These are phyloP conservation scores for Drosophila paramelanica DNA, from an alignment of 2,888 invertebrate species.

Conservation along the genomic window DNA sequence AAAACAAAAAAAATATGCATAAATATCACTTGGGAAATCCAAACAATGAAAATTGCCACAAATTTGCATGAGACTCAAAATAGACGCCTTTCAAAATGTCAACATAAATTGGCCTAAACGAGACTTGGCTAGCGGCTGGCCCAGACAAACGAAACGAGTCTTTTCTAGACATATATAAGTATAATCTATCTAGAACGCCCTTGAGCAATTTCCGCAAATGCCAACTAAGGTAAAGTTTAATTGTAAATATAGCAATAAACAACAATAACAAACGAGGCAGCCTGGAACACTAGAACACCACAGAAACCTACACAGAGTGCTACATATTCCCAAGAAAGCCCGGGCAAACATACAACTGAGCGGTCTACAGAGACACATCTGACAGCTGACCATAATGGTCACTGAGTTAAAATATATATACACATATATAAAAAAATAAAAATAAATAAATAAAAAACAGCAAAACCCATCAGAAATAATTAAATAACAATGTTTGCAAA, in stretches of 20 bases:
- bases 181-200: constrained; percentile 58
- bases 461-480: constrained; percentile 35
- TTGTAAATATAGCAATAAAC: constrained; percentile 59
- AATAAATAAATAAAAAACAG: constrained; percentile 2
- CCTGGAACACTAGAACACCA: constrained; percentile 30
- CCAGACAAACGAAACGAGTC: constrained; percentile 11
- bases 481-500: constrained; percentile 45
- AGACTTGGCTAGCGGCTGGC: constrained; percentile 16
- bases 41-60: neutral
- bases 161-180: constrained; percentile 3
- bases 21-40: constrained; percentile 10
- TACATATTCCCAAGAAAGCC: constrained; percentile 30
- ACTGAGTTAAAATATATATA: constrained; percentile 21
- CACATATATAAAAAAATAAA: constrained; percentile 5
- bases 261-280: constrained; percentile 33
- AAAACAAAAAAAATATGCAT: too few species aligned
- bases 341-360: constrained; percentile 8
- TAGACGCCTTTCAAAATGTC: constrained; percentile 56
- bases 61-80: constrained; percentile 8
- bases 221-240: constrained; percentile 72
- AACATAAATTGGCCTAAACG: constrained; percentile 57
- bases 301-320: constrained; percentile 55
- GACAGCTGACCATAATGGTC: constrained; percentile 64
- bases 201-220: constrained; percentile 69
- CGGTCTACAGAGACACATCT: constrained; percentile 30